These are phyloP conservation scores for Conus ventricosus DNA, from an alignment of 1,140 invertebrate species.

Conservation along the genomic window DNA sequence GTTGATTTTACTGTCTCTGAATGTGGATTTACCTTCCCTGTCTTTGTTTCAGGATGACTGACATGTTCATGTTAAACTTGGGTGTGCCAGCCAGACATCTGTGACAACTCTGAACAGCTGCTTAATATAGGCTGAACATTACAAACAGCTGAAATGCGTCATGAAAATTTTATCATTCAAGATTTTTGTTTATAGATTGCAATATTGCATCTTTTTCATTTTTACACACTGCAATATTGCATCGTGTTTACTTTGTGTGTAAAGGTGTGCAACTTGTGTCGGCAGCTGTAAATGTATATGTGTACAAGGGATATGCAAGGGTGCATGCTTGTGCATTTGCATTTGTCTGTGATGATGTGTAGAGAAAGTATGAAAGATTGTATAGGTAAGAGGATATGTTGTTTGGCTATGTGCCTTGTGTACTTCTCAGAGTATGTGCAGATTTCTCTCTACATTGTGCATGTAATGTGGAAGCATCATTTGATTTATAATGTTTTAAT, in stretches of 20 bases:
- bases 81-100: neutral
- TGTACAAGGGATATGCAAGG: too few relatives aligned
- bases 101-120: neutral
- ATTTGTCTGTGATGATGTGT: too few relatives aligned
- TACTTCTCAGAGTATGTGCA: too few relatives aligned
- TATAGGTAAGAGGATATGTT: too few relatives aligned
- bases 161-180: neutral
- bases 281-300: neutral
- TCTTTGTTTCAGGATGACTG: slow-evolving; percentile 17
- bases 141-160: neutral
- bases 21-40: neutral
- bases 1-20: too few relatives aligned
- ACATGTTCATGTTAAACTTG: neutral
- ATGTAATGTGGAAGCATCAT: too few relatives aligned
- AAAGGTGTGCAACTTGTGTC: neutral
- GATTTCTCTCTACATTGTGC: too few relatives aligned
- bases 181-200: neutral
- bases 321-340: too few relatives aligned
- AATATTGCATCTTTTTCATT: too few relatives aligned
- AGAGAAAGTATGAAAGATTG: too few relatives aligned
- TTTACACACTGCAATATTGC: neutral
- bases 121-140: neutral
- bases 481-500: too few relatives aligned
- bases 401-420: too few relatives aligned
- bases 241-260: neutral